phyloP scores from a whole-genome alignment of 2,113 vertebrate species.

The Vidua macroura region DNA sequence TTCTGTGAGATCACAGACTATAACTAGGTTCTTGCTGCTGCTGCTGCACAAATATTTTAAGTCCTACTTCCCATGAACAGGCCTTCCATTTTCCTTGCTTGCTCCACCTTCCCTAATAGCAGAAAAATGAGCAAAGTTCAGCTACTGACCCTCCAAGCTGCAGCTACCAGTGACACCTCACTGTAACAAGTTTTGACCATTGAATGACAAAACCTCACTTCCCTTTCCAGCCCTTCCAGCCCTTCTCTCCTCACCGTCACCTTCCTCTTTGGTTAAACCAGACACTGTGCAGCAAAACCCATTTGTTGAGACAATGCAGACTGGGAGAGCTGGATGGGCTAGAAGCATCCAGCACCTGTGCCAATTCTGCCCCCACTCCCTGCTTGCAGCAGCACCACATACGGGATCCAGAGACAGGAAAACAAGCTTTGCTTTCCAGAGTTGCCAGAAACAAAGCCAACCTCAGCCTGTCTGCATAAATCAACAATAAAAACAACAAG shows the following conservation, averaged over 20 bases:
- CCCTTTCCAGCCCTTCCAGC: not conserved
- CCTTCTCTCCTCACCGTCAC: not conserved
- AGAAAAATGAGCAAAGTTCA: not conserved
- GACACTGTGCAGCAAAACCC: not conserved
- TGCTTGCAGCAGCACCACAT: not conserved
- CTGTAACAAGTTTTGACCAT: not conserved
- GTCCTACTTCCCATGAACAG: not conserved
- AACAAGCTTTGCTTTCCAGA: not conserved
- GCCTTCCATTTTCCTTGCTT: not conserved
- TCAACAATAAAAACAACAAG: not conserved
- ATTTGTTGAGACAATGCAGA: not conserved
- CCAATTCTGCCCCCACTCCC: not conserved
- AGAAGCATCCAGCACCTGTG: not conserved
- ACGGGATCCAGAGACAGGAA: fast-evolving
- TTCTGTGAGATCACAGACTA: not conserved
- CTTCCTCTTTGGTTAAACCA: not conserved
- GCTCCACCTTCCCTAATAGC: not conserved
- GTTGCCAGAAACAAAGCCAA: not conserved
- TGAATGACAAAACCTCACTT: not conserved
- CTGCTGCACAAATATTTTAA: not conserved
- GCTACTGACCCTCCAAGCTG: not conserved
- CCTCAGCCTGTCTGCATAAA: not conserved
- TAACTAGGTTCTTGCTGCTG: not conserved
- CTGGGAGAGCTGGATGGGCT: not conserved
- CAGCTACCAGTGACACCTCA: not conserved